Evolutionary conservation across 2,888 invertebrate genomes (phyloP).

Genomic region (Hyposoter dolosus): DNA sequence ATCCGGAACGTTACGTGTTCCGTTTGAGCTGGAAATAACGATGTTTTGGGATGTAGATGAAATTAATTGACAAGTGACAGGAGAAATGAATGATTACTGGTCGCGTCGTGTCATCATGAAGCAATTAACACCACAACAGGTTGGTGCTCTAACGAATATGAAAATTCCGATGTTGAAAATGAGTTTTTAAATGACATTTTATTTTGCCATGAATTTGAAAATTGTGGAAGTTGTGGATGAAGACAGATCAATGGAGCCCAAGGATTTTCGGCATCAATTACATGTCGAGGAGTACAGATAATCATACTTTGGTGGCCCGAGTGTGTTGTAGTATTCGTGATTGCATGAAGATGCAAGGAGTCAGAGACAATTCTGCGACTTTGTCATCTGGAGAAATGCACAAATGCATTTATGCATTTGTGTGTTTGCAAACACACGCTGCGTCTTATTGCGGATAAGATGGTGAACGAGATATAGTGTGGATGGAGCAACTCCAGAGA

Average conservation of each 20-base stretch:
- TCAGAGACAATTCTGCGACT: conserved; percentile 39
- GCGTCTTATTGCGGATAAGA: conserved; percentile 74
- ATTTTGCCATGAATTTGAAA: neutral
- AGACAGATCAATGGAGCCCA: neutral
- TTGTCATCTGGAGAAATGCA: conserved; percentile 39
- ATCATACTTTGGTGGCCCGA: neutral
- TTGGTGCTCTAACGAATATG: neutral
- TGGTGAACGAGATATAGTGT: conserved; percentile 27
- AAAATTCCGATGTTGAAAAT: neutral
- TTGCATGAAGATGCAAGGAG: conserved; percentile 4
- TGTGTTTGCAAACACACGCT: conserved; percentile 71
- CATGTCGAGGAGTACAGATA: neutral
- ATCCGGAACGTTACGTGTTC: conserved; percentile 32
- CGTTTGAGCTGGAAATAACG: conserved; percentile 2
- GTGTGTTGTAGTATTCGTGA: neutral
- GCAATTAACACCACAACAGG: neutral
- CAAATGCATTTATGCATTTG: conserved; percentile 30
- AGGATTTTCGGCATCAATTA: neutral
- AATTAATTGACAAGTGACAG: conserved; percentile 18
- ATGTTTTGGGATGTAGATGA: neutral
- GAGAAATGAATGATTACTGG: neutral
- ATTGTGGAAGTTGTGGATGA: neutral
- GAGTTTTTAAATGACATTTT: neutral
- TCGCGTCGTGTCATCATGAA: neutral
- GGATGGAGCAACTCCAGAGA: neutral